Percentiles rank a stretch among this genome's conserved stretches.
phyloP scores from a whole-genome alignment of 2,888 invertebrate species.

The Tenthredo scrophulariae region DNA sequence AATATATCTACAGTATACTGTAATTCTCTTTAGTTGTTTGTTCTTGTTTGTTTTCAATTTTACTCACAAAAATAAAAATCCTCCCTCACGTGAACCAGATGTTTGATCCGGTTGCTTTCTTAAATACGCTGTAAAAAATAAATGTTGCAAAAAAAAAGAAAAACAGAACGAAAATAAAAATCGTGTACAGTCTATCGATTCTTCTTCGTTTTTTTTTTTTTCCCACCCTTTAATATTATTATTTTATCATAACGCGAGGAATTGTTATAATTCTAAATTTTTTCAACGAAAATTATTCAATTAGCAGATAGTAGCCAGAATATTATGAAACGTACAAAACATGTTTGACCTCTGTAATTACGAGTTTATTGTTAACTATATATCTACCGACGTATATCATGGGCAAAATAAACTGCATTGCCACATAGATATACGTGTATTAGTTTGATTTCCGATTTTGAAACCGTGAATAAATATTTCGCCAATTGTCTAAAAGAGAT shows the following conservation, averaged over 20 bases:
- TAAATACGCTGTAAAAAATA: conserved; percentile 71
- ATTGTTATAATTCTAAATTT: neutral
- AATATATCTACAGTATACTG: conserved; percentile 8
- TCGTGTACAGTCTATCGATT: neutral
- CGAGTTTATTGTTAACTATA: neutral
- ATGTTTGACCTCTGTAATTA: conserved; percentile 23
- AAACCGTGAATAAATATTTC: neutral
- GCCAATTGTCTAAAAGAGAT: neutral
- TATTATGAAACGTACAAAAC: neutral
- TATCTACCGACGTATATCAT: neutral
- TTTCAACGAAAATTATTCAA: neutral
- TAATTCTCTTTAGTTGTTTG: conserved; percentile 47
- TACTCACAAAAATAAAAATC: conserved; percentile 76
- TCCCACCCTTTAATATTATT: neutral
- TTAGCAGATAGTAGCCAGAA: neutral
- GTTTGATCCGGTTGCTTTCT: conserved; percentile 65
- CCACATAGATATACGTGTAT: neutral
- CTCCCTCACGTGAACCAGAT: conserved; percentile 65
- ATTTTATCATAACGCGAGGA: neutral
- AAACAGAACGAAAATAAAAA: neutral
- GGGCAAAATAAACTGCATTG: neutral
- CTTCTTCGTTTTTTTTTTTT: neutral
- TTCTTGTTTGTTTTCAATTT: conserved; percentile 26
- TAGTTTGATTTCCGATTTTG: neutral
- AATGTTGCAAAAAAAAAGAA: neutral